These are phyloP conservation scores for Phania funesta DNA, from an alignment of 2,888 invertebrate genomes.

Conservation along the genomic window DNA sequence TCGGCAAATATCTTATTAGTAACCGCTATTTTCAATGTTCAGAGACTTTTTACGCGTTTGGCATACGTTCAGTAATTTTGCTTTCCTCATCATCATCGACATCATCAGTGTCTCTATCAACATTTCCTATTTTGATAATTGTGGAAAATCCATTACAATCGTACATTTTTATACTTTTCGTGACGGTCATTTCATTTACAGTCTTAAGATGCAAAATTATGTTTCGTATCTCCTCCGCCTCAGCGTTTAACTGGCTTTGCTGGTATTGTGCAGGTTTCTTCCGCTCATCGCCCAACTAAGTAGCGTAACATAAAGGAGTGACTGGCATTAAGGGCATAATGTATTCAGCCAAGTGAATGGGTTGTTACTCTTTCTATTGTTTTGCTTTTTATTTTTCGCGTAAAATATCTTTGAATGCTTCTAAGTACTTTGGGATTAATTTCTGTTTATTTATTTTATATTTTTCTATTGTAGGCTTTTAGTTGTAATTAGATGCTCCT, in stretches of 20 bases:
- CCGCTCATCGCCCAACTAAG: not conserved
- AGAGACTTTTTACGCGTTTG: constrained; percentile 24
- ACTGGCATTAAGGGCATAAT: constrained; percentile 46
- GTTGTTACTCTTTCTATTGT: constrained; percentile 49
- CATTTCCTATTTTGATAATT: constrained; percentile 40
- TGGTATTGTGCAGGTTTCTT: constrained; percentile 20
- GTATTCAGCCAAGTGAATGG: constrained; percentile 56
- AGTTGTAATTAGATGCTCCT: constrained; percentile 53
- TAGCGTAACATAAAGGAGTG: constrained; percentile 22
- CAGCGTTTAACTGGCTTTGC: constrained; percentile 16
- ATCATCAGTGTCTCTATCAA: not conserved
- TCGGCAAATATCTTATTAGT: constrained; percentile 1
- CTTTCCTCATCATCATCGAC: not conserved
- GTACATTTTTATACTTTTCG: constrained; percentile 59
- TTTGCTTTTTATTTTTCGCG: not conserved
- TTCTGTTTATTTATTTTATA: constrained; percentile 58
- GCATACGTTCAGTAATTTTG: constrained; percentile 30
- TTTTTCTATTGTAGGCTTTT: constrained; percentile 38
- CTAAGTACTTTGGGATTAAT: constrained; percentile 56
- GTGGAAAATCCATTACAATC: constrained; percentile 19
- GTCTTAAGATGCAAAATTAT: constrained; percentile 70
- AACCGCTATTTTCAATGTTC: constrained; percentile 5
- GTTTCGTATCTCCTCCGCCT: constrained; percentile 62
- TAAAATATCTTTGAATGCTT: constrained; percentile 7
- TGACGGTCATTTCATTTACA: constrained; percentile 70